phyloP scores from a whole-genome alignment of 2,113 vertebrate genomes.

The Lamprotornis superbus region DNA sequence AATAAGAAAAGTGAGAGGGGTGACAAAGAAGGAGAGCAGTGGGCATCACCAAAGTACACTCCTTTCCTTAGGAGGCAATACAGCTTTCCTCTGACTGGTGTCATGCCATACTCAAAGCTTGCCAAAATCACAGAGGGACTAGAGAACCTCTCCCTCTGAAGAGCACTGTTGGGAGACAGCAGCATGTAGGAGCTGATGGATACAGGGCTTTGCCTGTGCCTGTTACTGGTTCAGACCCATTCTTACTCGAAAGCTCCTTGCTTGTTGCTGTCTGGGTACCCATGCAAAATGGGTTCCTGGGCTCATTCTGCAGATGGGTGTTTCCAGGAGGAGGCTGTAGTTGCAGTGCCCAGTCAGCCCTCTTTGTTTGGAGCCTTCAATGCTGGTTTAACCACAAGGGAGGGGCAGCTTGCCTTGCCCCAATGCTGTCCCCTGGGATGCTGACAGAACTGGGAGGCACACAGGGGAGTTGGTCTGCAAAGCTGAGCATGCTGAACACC shows the following conservation, averaged over 20 bases:
- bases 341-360: neutral
- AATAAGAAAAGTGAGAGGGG: accelerated
- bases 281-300: neutral
- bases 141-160: neutral
- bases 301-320: neutral
- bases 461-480: neutral
- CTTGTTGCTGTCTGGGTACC: neutral
- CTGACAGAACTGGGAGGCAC: neutral
- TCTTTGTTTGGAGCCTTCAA: neutral
- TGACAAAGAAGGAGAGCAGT: accelerated
- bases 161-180: neutral
- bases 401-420: neutral
- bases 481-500: neutral
- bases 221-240: accelerated
- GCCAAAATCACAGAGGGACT: neutral
- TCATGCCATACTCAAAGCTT: neutral
- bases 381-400: neutral
- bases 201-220: neutral
- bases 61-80: neutral
- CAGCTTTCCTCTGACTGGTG: neutral
- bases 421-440: neutral
- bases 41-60: neutral
- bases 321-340: neutral
- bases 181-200: neutral
- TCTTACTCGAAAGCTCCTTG: neutral